Conservation (phyloP, 2,797 vertebrate genomes). For the Schizopygopsis pylzovi region DNA sequence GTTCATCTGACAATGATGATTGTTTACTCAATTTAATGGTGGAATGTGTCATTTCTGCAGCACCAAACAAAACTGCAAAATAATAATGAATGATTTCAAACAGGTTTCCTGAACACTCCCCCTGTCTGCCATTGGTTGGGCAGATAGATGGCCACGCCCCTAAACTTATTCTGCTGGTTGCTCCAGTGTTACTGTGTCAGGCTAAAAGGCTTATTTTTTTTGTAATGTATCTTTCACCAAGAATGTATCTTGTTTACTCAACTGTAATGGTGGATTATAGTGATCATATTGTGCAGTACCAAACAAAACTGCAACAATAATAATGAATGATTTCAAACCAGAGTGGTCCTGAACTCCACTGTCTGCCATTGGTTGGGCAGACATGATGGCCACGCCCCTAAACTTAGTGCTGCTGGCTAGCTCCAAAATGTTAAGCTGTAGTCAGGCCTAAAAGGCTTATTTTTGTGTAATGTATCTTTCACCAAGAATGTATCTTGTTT, state of each 20-base stretch:
- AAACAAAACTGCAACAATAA: too few species aligned
- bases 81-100: not conserved
- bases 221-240: not conserved
- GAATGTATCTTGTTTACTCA: constrained; percentile 16
- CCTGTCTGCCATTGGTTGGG: not conserved
- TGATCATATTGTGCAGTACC: too few species aligned
- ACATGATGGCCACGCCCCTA: too few species aligned
- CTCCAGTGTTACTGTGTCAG: too few species aligned
- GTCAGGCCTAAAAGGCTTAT: not conserved
- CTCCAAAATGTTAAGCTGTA: too few species aligned
- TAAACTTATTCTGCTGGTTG: not conserved
- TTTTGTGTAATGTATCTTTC: not conserved
- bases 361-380: too few species aligned
- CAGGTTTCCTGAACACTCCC: not conserved
- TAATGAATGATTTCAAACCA: too few species aligned
- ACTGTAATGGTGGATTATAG: too few species aligned
- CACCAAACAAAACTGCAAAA: not conserved
- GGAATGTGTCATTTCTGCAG: not conserved
- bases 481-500: constrained; percentile 2
- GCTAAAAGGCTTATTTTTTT: not conserved
- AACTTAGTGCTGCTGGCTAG: too few species aligned
- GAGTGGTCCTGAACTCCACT: too few species aligned
- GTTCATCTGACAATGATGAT: constrained; percentile 7
- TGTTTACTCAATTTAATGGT: constrained; percentile 19
- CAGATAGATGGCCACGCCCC: not conserved